Evolutionary conservation across 1,140 invertebrate species (phyloP).

Genomic region (Sitophilus oryzae): DNA sequence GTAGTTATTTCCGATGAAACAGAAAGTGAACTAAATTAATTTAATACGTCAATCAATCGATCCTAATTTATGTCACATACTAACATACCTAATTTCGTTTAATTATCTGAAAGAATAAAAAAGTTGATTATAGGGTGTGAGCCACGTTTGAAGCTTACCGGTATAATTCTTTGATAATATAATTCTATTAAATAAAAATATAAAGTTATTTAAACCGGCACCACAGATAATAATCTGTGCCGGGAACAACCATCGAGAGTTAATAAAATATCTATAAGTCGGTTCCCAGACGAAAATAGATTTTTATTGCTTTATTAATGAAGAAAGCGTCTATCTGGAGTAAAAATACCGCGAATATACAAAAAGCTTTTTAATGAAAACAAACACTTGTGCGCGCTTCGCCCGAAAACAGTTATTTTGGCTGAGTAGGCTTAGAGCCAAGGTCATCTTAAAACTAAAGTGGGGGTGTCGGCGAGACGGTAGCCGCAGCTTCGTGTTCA

Average conservation of each 20-base stretch:
- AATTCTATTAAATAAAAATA: background rate
- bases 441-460: constrained; percentile 14
- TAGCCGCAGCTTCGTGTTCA: background rate
- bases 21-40: too few species aligned
- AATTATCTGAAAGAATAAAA: too few species aligned
- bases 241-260: too few species aligned
- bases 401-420: constrained; percentile 16
- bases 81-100: too few species aligned
- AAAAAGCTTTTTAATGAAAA: constrained; percentile 10
- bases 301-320: constrained; percentile 4
- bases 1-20: too few species aligned
- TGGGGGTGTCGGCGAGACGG: too few species aligned
- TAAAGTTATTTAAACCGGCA: background rate
- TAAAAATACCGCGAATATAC: background rate
- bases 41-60: too few species aligned
- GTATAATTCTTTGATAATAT: background rate
- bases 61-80: too few species aligned
- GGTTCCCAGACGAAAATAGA: background rate
- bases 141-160: too few species aligned
- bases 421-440: background rate
- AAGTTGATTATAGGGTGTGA: too few species aligned
- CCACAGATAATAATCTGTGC: background rate
- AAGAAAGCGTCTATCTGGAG: too few species aligned
- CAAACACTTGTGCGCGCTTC: constrained; percentile 19
- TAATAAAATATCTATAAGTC: background rate